Evolutionary conservation across 2,888 invertebrate species (phyloP).

Genomic region (Penaeus monodon): DNA sequence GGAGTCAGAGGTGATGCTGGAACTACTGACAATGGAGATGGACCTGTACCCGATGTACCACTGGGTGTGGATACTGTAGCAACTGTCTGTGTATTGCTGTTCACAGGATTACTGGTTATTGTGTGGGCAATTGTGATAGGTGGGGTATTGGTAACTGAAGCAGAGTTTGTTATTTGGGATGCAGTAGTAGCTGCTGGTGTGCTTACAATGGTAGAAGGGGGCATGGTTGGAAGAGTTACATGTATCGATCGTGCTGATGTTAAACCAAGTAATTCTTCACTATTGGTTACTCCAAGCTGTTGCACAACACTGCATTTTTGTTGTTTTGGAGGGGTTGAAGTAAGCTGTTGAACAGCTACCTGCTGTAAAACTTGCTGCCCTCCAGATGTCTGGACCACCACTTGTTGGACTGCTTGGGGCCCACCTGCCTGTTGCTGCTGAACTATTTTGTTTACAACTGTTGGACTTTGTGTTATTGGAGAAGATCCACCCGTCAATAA

Average conservation of each 20-base stretch:
- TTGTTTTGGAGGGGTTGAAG: constrained; percentile 48
- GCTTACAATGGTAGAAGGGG: constrained; percentile 14
- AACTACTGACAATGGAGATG: constrained; percentile 37
- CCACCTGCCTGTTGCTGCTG: constrained; percentile 50
- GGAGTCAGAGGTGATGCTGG: constrained; percentile 53
- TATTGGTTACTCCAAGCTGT: constrained; percentile 36
- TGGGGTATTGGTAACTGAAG: constrained; percentile 18
- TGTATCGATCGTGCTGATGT: constrained; percentile 26
- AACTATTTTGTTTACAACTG: constrained; percentile 59
- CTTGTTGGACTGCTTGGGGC: constrained; percentile 58
- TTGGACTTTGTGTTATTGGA: constrained; percentile 45
- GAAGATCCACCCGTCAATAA: constrained; percentile 55
- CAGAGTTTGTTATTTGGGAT: constrained; percentile 15
- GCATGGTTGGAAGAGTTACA: constrained; percentile 32
- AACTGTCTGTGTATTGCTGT: constrained; percentile 1
- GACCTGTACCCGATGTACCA: constrained; percentile 41
- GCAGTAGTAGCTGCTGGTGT: constrained; percentile 20
- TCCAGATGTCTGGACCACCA: constrained; percentile 60
- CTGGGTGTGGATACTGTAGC: constrained; percentile 3
- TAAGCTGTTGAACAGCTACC: constrained; percentile 56
- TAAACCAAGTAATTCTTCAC: constrained; percentile 35
- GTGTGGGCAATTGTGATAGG: no score
- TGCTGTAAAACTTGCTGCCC: constrained; percentile 61
- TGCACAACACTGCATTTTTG: constrained; percentile 53
- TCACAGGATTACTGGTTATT: constrained; percentile 4